Base-by-base conservation (phyloP, 2,797 vertebrate genomes). In the Mormyrus hasselquistii region DNA sequence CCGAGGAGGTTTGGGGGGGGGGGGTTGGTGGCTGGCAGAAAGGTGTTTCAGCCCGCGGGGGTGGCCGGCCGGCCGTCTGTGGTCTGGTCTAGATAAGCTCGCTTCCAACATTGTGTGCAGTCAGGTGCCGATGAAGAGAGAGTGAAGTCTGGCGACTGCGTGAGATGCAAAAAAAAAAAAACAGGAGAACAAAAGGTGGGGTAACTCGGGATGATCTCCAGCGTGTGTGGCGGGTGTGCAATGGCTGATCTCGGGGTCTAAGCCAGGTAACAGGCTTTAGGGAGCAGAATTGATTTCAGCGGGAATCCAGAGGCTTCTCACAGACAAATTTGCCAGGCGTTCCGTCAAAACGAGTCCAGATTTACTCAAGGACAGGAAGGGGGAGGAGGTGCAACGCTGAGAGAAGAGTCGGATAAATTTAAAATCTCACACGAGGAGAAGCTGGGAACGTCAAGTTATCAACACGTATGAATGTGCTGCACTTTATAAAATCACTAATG, bases 261-360 rank as follows among this genome's bases (percentile, higher is more conserved):
- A 85, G 49, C 84, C 50, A 55, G 84, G 84, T 86, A 55, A 86
- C 84, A 53, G 50, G 84, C 84, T 86, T 86, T 34, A 62, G 86
- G 55, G 16, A 59, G 84, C 52, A 57, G 34, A 59, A 86, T 29
- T 87, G 53, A 87, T 41, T 57, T 87, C 86, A 57, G 86, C 53
- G 2, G 16, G 55, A 65, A 87, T 44, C 25, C 57, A 57, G 14
- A 55, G 50, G 55, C 55, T 47, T 29, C 34, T 41, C 16, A 6
- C 38, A n/a, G 38, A 65, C 52, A 8, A 9, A 57, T 86, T 34
- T 53, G 38, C 29, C 86, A 44, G 86, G 4, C 55, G 10, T 47
- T 62, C 34, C n/a, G 86, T 87, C 9, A 87, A 59, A 49, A 65
- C 5, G 86, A 44, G 55, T 44, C 34, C 86, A 87, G 53, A 87